phyloP scores from a whole-genome alignment of 1,140 invertebrate genomes.

The Batillaria attramentaria region DNA sequence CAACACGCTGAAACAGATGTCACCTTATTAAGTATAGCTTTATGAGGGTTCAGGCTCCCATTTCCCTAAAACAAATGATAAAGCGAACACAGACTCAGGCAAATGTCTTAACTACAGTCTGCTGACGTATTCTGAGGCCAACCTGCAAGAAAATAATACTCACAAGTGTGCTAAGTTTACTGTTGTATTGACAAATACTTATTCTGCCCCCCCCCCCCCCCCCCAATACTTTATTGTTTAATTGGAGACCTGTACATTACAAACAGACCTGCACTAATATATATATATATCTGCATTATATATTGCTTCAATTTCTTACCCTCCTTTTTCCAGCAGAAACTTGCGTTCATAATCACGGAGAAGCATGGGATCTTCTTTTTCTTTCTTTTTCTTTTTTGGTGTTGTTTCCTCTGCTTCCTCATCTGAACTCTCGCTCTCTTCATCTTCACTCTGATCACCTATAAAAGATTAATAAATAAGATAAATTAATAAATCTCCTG shows the following conservation, averaged over 20 bases:
- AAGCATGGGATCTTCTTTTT: conserved; percentile 77
- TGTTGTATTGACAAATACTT: background rate
- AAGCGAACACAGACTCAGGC: too few species aligned
- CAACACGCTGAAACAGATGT: background rate
- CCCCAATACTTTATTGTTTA: background rate
- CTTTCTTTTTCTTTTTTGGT: conserved; percentile 66
- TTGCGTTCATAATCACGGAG: conserved; percentile 88
- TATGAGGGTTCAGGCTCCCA: too few species aligned
- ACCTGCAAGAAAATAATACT: background rate
- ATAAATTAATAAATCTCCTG: too few species aligned
- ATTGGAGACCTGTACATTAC: background rate
- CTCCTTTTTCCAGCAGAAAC: conserved; percentile 81
- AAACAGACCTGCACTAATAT: background rate
- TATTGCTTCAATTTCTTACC: conserved; percentile 71
- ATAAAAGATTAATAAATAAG: background rate
- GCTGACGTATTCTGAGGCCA: background rate
- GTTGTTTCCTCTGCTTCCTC: conserved; percentile 40
- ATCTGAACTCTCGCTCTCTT: conserved; percentile 15
- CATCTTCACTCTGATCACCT: conserved; percentile 30
- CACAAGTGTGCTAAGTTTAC: background rate
- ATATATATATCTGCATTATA: background rate
- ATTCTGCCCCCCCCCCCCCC: background rate
- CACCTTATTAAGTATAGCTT: too few species aligned
- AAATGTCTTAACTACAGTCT: too few species aligned
- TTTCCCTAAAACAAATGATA: too few species aligned